A percentile compares a stretch with the other conserved stretches of the same genome.
Evolutionary conservation across 2,888 invertebrate genomes (phyloP).

Genomic region (Chrysolina haemoptera): DNA sequence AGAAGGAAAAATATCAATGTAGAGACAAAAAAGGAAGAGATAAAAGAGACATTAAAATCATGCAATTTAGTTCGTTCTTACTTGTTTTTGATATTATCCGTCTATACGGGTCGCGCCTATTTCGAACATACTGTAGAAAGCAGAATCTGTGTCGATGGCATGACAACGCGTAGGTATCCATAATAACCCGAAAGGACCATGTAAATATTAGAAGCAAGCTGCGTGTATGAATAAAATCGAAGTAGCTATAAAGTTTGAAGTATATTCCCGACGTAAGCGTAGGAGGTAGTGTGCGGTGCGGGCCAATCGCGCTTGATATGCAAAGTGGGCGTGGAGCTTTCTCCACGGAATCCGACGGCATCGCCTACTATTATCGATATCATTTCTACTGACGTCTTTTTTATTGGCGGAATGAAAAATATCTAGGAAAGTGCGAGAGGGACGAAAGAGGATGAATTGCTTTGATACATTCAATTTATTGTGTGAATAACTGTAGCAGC

Average conservation of each 20-base stretch:
- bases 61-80: too few relatives aligned
- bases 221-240: slow-evolving; percentile 40
- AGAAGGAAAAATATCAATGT: too few relatives aligned
- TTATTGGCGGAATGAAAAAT: slow-evolving; percentile 52
- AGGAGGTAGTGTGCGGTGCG: slow-evolving; percentile 57
- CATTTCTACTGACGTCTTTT: slow-evolving; percentile 54
- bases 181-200: too few relatives aligned
- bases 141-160: too few relatives aligned
- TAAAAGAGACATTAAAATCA: too few relatives aligned
- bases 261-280: slow-evolving; percentile 53
- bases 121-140: too few relatives aligned
- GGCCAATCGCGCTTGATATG: slow-evolving; percentile 66
- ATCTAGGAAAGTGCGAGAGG: slow-evolving; percentile 23
- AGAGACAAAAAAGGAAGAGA: too few relatives aligned
- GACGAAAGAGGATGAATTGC: slow-evolving; percentile 9
- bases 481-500: background rate
- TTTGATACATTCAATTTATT: background rate
- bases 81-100: too few relatives aligned
- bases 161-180: too few relatives aligned
- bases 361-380: slow-evolving; percentile 60
- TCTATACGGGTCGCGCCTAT: too few relatives aligned
- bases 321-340: slow-evolving; percentile 67
- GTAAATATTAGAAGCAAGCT: too few relatives aligned
- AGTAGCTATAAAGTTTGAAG: slow-evolving; percentile 48
- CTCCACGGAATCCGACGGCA: slow-evolving; percentile 53